These are phyloP conservation scores for Istiophorus platypterus DNA, from an alignment of 2,113 vertebrate species.

Conservation along the genomic window DNA sequence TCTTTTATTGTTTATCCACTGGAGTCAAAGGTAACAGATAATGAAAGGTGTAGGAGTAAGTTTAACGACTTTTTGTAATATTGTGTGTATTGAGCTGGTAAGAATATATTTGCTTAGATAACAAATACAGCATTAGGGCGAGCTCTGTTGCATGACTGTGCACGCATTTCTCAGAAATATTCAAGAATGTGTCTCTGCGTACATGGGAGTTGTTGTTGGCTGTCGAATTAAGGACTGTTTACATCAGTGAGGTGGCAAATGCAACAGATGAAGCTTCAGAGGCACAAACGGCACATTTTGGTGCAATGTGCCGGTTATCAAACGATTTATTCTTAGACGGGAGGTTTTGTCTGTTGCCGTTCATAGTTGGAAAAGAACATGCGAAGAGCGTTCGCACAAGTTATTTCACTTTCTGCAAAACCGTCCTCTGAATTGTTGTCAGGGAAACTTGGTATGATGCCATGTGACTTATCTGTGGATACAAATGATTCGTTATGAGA, in stretches of 20 bases:
- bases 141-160: neutral
- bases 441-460: neutral
- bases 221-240: neutral
- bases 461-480: neutral
- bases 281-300: neutral
- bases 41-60: constrained; percentile 12
- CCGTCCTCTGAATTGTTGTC: neutral
- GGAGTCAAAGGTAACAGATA: neutral
- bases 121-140: neutral
- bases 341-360: constrained; percentile 39
- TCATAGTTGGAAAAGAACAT: neutral
- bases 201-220: neutral
- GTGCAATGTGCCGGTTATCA: neutral
- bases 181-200: neutral
- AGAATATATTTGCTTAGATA: constrained; percentile 9
- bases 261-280: neutral
- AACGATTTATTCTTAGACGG: constrained; percentile 8
- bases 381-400: neutral
- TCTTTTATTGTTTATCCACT: neutral
- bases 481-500: neutral
- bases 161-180: neutral
- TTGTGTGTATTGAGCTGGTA: neutral
- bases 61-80: neutral
- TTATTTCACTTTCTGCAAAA: neutral
- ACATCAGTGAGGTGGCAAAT: neutral